Evolutionary conservation across 2,797 vertebrate genomes (phyloP).

Genomic region (Kryptopterus vitreolus): DNA sequence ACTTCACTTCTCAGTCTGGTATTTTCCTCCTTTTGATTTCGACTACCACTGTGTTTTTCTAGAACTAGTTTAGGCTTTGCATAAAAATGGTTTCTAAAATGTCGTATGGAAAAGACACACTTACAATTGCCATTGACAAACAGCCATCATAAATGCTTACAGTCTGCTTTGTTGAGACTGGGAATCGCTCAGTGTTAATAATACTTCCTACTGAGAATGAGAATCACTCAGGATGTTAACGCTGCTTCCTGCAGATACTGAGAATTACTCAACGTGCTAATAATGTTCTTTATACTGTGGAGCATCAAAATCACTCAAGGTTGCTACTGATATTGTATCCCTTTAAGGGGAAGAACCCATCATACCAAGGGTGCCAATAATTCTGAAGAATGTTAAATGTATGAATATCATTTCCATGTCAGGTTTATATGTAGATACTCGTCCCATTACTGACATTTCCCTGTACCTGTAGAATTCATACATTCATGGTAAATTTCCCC

Average conservation of each 20-base stretch:
- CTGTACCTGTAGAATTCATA: slow-evolving; percentile 9
- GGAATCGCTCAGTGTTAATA: neutral
- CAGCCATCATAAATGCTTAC: neutral
- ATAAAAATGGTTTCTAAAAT: neutral
- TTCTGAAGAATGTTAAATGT: neutral
- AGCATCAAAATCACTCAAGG: neutral
- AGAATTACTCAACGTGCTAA: neutral
- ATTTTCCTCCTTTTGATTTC: neutral
- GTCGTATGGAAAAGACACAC: neutral
- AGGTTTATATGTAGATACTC: neutral
- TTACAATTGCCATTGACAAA: neutral
- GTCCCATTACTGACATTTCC: slow-evolving; percentile 10
- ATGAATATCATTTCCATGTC: neutral
- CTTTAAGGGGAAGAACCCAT: neutral
- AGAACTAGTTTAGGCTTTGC: neutral
- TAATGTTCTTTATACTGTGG: neutral
- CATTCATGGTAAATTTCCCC: slow-evolving; percentile 38
- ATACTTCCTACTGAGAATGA: neutral
- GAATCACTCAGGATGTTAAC: slow-evolving; percentile 3
- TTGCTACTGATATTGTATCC: neutral
- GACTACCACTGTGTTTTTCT: neutral
- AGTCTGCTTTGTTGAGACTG: neutral
- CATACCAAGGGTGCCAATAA: neutral
- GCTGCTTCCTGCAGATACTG: neutral
- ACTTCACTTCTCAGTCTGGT: neutral